Conservation (phyloP, 2,888 invertebrate genomes). For the Trissoscelio sp. region DNA sequence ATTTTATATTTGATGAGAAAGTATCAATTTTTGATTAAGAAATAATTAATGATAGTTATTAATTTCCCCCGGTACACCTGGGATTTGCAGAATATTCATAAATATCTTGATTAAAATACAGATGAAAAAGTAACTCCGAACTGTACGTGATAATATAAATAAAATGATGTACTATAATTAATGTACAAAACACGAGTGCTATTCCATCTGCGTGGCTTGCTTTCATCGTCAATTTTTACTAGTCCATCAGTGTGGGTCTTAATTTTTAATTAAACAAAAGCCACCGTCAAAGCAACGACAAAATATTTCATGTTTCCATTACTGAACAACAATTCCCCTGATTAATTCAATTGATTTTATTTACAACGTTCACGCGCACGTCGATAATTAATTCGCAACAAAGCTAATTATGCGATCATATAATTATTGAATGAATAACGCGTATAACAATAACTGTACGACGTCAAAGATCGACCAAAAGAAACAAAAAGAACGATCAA, state of each 20-base stretch:
- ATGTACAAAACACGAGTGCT: background rate
- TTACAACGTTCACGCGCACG: conserved; percentile 3
- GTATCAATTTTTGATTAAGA: too few species aligned
- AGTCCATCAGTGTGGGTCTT: conserved; percentile 7
- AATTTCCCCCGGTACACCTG: too few species aligned
- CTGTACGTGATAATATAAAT: background rate
- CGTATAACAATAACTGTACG: conserved; percentile 2
- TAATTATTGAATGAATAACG: conserved; percentile 36
- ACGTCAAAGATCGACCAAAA: background rate
- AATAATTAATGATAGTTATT: too few species aligned
- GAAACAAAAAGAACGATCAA: too few species aligned
- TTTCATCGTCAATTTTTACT: background rate
- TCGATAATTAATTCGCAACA: conserved; percentile 19
- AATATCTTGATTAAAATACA: too few species aligned
- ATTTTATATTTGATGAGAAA: too few species aligned
- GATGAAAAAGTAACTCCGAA: too few species aligned
- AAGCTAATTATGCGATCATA: conserved; percentile 36
- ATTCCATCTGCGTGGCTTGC: background rate
- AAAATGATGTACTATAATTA: conserved; percentile 15
- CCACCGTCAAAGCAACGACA: conserved; percentile 9
- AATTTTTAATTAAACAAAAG: conserved; percentile 28
- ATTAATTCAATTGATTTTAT: conserved; percentile 40
- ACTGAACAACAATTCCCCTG: background rate
- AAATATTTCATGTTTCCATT: conserved; percentile 32
- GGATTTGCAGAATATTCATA: too few species aligned